These are phyloP conservation scores for Ifrita kowaldi DNA, from an alignment of 2,113 vertebrate species.

Conservation along the genomic window DNA sequence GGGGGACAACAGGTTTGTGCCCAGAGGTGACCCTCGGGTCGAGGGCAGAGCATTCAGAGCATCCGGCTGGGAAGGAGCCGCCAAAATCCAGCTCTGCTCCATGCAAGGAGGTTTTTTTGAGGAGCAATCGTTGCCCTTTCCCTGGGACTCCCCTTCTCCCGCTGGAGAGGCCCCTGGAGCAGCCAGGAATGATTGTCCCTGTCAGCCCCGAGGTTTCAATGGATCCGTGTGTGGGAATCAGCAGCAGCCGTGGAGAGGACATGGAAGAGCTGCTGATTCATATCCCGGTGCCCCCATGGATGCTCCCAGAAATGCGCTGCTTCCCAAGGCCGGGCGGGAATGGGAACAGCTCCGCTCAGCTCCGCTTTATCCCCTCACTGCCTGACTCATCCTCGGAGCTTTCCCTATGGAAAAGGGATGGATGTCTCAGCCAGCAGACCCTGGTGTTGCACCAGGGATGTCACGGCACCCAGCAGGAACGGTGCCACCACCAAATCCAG, in stretches of 20 bases:
- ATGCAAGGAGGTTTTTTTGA: not conserved
- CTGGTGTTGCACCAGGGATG: not conserved
- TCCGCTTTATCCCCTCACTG: not conserved
- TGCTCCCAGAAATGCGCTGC: not conserved
- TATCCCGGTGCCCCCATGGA: not conserved
- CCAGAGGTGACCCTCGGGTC: not conserved
- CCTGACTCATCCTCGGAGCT: accelerated
- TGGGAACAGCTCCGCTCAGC: not conserved
- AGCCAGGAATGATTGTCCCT: not conserved
- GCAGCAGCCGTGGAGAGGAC: not conserved
- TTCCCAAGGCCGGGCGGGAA: not conserved
- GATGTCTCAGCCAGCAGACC: accelerated
- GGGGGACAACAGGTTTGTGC: not conserved
- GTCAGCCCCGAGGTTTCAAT: not conserved
- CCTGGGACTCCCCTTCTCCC: not conserved
- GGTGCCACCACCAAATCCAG: not conserved
- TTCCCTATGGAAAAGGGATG: accelerated
- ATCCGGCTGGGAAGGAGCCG: not conserved
- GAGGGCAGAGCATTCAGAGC: not conserved
- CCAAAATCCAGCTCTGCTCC: not conserved
- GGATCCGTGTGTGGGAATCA: conserved; percentile 1
- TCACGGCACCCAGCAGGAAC: accelerated
- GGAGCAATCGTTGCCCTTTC: not conserved
- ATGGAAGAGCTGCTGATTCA: not conserved
- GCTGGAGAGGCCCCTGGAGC: not conserved